Percentiles rank a stretch among this genome's conserved stretches.
These are phyloP conservation scores for Entomobrya proxima DNA, from an alignment of 2,888 invertebrate genomes.

Conservation along the genomic window DNA sequence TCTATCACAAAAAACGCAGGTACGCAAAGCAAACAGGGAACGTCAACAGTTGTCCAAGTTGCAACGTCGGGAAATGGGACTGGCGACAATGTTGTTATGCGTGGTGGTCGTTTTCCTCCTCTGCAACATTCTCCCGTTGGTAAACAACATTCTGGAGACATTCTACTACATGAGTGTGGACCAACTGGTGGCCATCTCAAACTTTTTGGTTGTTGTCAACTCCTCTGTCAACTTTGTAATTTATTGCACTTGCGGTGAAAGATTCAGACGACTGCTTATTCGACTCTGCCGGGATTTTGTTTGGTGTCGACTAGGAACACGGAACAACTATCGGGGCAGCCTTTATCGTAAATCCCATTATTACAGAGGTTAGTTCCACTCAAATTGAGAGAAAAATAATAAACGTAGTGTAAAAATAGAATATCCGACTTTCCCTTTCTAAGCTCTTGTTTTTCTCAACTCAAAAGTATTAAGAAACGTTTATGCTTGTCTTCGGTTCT, in stretches of 20 bases:
- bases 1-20: conserved; percentile 79
- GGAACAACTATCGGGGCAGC: conserved; percentile 66
- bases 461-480: too few species aligned
- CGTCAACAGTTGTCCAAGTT: conserved; percentile 91
- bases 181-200: conserved; percentile 88
- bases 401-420: too few species aligned
- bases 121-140: conserved; percentile 91
- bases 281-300: conserved; percentile 74
- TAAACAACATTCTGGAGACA: conserved; percentile 91
- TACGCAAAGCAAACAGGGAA: conserved; percentile 92
- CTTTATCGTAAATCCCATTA: conserved; percentile 75
- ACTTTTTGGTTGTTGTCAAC: conserved; percentile 96
- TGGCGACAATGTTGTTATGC: conserved; percentile 95
- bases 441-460: not conserved
- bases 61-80: conserved; percentile 93
- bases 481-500: too few species aligned
- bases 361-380: conserved; percentile 72
- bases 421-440: not conserved
- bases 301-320: conserved; percentile 72
- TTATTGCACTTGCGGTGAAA: conserved; percentile 98
- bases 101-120: conserved; percentile 96
- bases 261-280: conserved; percentile 92
- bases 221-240: conserved; percentile 98
- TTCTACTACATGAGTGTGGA: conserved; percentile 84
- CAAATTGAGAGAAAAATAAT: not conserved